Base-by-base conservation (phyloP, 2,113 vertebrate species). In the Halichoerus grypus region DNA sequence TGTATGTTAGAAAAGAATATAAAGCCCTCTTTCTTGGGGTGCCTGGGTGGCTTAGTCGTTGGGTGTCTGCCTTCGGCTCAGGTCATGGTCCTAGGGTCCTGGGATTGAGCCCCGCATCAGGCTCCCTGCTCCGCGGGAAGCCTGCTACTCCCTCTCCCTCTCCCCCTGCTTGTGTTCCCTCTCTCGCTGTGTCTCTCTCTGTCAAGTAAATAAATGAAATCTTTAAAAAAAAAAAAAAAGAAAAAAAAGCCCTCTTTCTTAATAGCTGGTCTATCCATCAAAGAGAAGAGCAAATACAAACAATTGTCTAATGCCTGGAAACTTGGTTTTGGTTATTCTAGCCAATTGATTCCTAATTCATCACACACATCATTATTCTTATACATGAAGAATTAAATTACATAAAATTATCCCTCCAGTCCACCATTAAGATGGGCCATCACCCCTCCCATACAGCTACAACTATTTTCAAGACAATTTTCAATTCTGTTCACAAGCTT, bases 221-320 rank as follows among this genome's bases (percentile, higher is more conserved):
- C 39, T 42, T 42, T 42, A 5, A 42, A 42, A 42, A 42, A 42
- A 42, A 42, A 42, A 42, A 42, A 3, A 5, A n/a, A n/a, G n/a
- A 42, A 42, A 42, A 42, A 5, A 79, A 84, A 36, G 24, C 3
- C 26, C 16, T 76, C 26, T 81, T 72, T 15, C 22, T 46, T 65
- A 74, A n/a, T 39, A 71, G 36, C 39, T 77, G 46, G 6, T 26
- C 84, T 51, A 88, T n/a, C 57, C 76, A 28, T 36, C 0, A 4
- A 96, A 39, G 22, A 36, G 95, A 87, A 95, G 42, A 42, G 22
- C 11, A 97, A 81, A 92, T 46, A 72, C 10, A 82, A 91, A 39
- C 65, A 77, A 5, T 24, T 72, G 33, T 86, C 65, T 85, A 88
- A 86, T 57, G 4, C 53, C 71, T 16, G 8, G 91, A 83, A 71